Base-by-base conservation (phyloP, 2,113 vertebrate genomes). In the Scalopus aquaticus region DNA sequence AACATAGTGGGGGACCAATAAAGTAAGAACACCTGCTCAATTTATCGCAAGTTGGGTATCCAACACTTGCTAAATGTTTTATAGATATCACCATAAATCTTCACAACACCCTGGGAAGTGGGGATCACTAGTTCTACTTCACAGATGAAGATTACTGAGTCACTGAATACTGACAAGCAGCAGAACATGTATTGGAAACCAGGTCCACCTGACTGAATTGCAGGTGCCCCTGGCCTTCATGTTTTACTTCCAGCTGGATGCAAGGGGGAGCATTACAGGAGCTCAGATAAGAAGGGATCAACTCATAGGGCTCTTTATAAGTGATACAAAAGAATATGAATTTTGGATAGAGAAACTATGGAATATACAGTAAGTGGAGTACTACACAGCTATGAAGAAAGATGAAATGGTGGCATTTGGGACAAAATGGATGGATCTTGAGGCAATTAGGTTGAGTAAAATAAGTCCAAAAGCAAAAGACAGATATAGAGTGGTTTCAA, bases 51-150 rank as follows among this genome's bases (percentile, higher is more conserved):
- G 6, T 44, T 81, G 39, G 67, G 5, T n/a, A 35, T 49, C 8
- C 32, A 93, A 30, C 24, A 44, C 13, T 87, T 32, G n/a, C 20
- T 92, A 93, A 88, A 42, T 90, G 49, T n/a, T 79, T 86, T 64
- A 28, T 79, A 69, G 62, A 60, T 12, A 49, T 56, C 16, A 51
- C 58, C 39, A 70, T 51, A 13, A 22, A 28, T 86, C 12, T 62
- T 91, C 30, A 81, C 13, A 85, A 60, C n/a, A 37, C 42, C 46
- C 39, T 88, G 19, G 19, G 19, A 69, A 15, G 51, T 67, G 42
- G 46, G 30, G 24, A 58, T 64, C 12, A 83, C 76, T 78, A 87
- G 49, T 30, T 26, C n/a, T 24, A 39, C 70, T 93, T 79, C 82
- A 37, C 11, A 56, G 62, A 67, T n/a, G 67, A 76, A 94, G 54